Base-by-base conservation (phyloP, 2,888 invertebrate species). In the Antitype chi region DNA sequence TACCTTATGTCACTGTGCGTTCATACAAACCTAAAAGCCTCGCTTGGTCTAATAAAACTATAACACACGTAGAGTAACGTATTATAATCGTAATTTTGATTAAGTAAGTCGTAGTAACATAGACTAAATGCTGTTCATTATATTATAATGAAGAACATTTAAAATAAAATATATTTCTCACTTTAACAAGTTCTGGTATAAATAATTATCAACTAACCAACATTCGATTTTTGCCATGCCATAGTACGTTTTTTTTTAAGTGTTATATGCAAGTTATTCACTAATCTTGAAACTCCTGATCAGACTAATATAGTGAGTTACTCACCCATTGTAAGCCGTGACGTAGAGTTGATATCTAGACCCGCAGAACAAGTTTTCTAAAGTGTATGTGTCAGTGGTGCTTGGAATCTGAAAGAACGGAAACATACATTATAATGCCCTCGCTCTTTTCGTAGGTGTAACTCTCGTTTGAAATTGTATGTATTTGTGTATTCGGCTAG, bases 301-400 rank as follows among this genome's bases (percentile, higher is more conserved):
- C 11, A 7, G 6, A 72, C 5, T 20, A 9, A 25, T 28, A 43
- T 72, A 57, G 20, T 47, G 70, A 79, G 11, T 52, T 62, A 72
- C 94, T 94, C 94, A 98, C 98, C 98, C 98, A 91, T 99, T 99
- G 94, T 99, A 98, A 81, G 99, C 99, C 17, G 98, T 98, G 49
- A 99, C 98, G 92, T 99, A 99, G 86, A 99, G 98, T 93, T 99
- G 99, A 95, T 99, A 99, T 92, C 98, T 97, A 23, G 99, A 99
- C 85, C 99, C 99, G 93, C 99, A 99, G 95, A 98, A 98, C 79
- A 99, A 96, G 92, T 98, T 98, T 90, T 99, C 99, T 86, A 99
- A 97, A 32, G 98, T 98, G 93, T 98, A 98, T 72, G 98, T 98
- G 89, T 98, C 98, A 49, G 98, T 98, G 88, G 97, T 98, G 86